These are phyloP conservation scores for Tetragonisca angustula DNA, from an alignment of 2,888 invertebrate genomes.

Conservation along the genomic window DNA sequence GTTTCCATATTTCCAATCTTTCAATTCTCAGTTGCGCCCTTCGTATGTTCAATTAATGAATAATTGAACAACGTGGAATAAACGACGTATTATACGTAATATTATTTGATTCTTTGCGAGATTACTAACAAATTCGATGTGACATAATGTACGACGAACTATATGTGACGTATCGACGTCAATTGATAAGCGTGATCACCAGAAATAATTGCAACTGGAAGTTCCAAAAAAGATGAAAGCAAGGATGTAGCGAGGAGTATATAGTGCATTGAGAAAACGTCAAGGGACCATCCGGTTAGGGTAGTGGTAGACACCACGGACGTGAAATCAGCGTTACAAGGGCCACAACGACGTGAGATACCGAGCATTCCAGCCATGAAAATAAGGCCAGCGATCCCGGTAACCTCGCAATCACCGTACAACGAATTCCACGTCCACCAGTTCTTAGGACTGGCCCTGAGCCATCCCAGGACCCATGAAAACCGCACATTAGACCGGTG, in stretches of 20 bases:
- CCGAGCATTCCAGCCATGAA: background rate
- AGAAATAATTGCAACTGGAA: too few relatives aligned
- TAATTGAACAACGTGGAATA: too few relatives aligned
- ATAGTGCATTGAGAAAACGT: background rate
- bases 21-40: too few relatives aligned
- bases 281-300: background rate
- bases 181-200: too few relatives aligned
- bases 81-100: too few relatives aligned
- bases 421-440: background rate
- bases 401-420: background rate
- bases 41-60: too few relatives aligned
- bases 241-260: background rate
- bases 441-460: background rate
- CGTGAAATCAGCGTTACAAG: background rate
- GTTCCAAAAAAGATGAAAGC: too few relatives aligned
- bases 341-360: background rate
- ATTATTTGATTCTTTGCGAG: too few relatives aligned
- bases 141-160: too few relatives aligned
- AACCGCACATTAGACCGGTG: background rate
- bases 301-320: background rate
- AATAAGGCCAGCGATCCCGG: background rate
- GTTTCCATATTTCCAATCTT: too few relatives aligned
- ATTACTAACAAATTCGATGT: too few relatives aligned
- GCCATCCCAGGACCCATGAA: background rate
- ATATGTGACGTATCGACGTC: too few relatives aligned